phyloP scores from a whole-genome alignment of 2,113 vertebrate species.

The Morone chrysops region DNA sequence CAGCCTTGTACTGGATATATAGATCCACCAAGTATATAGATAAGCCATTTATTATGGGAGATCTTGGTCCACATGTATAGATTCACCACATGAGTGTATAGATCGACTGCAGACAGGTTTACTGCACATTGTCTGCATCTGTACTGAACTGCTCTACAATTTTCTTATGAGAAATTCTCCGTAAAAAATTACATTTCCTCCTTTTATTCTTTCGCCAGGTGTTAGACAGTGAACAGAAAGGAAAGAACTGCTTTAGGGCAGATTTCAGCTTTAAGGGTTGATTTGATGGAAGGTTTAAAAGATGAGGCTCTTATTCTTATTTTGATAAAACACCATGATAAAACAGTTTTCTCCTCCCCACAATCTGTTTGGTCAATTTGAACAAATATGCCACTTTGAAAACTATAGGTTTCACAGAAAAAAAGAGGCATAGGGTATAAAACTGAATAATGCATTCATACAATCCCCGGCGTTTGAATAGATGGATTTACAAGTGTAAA shows the following conservation, averaged over 20 bases:
- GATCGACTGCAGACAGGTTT: slow-evolving; percentile 64
- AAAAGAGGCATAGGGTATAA: background rate
- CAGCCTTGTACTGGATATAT: slow-evolving; percentile 81
- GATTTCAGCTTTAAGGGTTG: slow-evolving; percentile 5
- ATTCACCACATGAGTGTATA: slow-evolving; percentile 55
- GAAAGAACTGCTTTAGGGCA: background rate
- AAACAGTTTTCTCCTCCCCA: background rate
- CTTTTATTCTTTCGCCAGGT: background rate
- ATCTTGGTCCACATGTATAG: slow-evolving; percentile 59
- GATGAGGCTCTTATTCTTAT: background rate
- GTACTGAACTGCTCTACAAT: slow-evolving; percentile 4
- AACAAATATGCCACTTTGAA: slow-evolving; percentile 28
- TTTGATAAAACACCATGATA: slow-evolving; percentile 1
- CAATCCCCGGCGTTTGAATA: slow-evolving; percentile 56
- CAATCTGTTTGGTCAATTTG: slow-evolving; percentile 1
- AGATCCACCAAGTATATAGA: slow-evolving; percentile 81
- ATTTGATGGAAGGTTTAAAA: slow-evolving; percentile 23
- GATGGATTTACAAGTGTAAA: slow-evolving; percentile 73
- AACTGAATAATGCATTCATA: slow-evolving; percentile 56
- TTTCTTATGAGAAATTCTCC: background rate
- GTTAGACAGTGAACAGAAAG: background rate
- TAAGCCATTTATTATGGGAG: slow-evolving; percentile 78
- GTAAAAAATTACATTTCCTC: background rate
- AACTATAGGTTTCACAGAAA: background rate
- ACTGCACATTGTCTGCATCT: slow-evolving; percentile 55